Base-by-base conservation (phyloP, 2,113 vertebrate genomes). In the Hippopotamus amphibius region DNA sequence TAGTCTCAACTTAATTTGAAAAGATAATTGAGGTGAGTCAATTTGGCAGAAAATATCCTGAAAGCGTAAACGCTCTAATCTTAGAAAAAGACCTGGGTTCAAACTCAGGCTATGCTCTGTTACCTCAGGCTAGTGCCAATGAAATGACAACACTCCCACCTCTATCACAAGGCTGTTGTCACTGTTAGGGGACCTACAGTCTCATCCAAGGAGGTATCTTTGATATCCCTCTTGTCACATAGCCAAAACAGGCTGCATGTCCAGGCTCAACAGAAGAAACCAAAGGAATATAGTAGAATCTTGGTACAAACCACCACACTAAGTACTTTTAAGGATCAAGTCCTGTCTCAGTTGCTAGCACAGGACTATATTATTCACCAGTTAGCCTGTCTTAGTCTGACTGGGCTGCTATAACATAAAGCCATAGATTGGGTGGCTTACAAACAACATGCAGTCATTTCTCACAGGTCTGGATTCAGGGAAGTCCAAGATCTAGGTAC, bases 1-100 rank as follows among this genome's bases (percentile, higher is more conserved):
- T 22, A 95, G 50, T 88, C 28, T 83, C 21, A 65, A 41, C 48
- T 89, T 61, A 95, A 79, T 82, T 63, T 91, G 28, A 86, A 90
- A 91, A 57, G 43, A 81, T 10, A 81, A 76, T 53, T 68, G 46
- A 86, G 50, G 46, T 4, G 65, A 95, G 8, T 88, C 83, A 89
- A 90, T 83, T 65, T 69, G 28, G 68, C n/a, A 87, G 22, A 43
- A 80, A 80, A 83, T 6, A 92, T 41, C 90, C 3, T 74, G 50
- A 90, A 69, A 77, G 3, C 48, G 61, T 72, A 88, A 21, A 80
- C 2, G 2, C 15, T 0, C 14, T 46, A 10, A 6, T 57, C 21
- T 95, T 92, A 88, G 33, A 85, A 43, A 77, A 84, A 68, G 65
- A 65, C 6, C 26, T 88, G 22, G 30, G 33, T 81, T 91, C 69